Evolutionary conservation across 2,888 invertebrate species (phyloP).

Genomic region (Aleiodes leptofemur): DNA sequence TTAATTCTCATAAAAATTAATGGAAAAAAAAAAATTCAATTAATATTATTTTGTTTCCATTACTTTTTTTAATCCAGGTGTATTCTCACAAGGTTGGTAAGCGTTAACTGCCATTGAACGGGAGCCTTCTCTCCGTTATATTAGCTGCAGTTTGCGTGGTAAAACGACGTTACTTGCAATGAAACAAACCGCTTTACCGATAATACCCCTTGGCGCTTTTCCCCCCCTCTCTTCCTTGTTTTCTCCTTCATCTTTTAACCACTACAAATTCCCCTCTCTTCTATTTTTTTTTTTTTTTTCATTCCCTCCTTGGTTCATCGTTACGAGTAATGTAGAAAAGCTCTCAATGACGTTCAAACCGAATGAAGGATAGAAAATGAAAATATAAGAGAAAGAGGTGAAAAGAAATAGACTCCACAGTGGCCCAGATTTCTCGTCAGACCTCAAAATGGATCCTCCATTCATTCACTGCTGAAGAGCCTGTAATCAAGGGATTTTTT

Average conservation of each 20-base stretch:
- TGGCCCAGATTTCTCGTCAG: too few species aligned
- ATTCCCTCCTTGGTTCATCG: conserved; percentile 43
- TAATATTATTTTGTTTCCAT: background rate
- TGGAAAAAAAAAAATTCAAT: background rate
- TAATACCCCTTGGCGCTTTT: conserved; percentile 58
- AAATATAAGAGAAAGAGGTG: too few species aligned
- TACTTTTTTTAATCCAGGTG: conserved; percentile 34
- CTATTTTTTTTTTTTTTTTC: conserved; percentile 50
- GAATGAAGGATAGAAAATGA: too few species aligned
- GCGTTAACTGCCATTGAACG: conserved; percentile 27
- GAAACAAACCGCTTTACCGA: conserved; percentile 63
- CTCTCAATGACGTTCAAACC: too few species aligned
- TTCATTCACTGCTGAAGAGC: too few species aligned
- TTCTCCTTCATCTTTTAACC: conserved; percentile 21
- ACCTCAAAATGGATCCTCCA: too few species aligned
- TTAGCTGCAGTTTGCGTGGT: conserved; percentile 63
- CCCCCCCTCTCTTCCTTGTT: background rate
- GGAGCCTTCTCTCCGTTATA: conserved; percentile 9
- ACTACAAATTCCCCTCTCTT: conserved; percentile 12
- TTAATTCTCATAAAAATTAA: too few species aligned
- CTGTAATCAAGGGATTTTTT: too few species aligned
- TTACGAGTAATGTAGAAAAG: too few species aligned
- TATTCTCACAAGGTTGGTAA: conserved; percentile 33
- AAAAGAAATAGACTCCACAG: too few species aligned
- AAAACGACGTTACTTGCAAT: conserved; percentile 61